Base-by-base conservation (phyloP, 2,797 vertebrate genomes). In the Artibeus lituratus region DNA sequence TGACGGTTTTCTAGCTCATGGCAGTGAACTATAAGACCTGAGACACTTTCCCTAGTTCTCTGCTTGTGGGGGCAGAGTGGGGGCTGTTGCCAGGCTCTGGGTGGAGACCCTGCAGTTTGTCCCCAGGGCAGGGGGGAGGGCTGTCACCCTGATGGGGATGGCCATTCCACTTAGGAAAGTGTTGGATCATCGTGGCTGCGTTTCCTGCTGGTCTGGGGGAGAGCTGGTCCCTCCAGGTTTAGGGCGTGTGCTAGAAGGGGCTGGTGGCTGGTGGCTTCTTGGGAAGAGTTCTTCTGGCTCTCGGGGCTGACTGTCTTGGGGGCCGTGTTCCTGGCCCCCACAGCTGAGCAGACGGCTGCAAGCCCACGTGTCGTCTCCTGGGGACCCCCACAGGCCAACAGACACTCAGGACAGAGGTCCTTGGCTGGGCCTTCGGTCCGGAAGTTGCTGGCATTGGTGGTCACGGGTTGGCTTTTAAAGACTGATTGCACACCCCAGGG, bases 121-220 rank as follows among this genome's bases (percentile, higher is more conserved):
- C 49, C 42, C 21, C 10, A 0, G 22, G 42, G 32, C 21, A 14
- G 80, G 16, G 55, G 55, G 26, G 24, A 7, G 42, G 42, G 10
- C 19, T 2, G 5, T 39, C 59, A 16, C 53, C 22, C 0, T 19
- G 10, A 49, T 8, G 10, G 39, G 73, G 24, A 11, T 1, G 47
- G 19, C 59, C 1, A 0, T 11, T 22, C 39, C 9, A 0, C 26
- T 26, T 51, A 15, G 44, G 42, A 37, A 24, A 32, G 62, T 1
- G 2, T 6, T 4, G 0, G 16, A 10, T 49, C 9, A 1, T 14
- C 1, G 2, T 4, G 18, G 42, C 39, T 4, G 1, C 62, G 1
- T 35, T 26, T 35, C 22, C 53, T 2, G 0, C 72, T 19, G 39
- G 10, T 42, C 49, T n/a, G 5, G 76, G n/a, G 2, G 24, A 4